Percentiles rank a stretch among this genome's conserved stretches.
Evolutionary conservation across 2,113 vertebrate species (phyloP).

Genomic region (Cryptotis parvus): DNA sequence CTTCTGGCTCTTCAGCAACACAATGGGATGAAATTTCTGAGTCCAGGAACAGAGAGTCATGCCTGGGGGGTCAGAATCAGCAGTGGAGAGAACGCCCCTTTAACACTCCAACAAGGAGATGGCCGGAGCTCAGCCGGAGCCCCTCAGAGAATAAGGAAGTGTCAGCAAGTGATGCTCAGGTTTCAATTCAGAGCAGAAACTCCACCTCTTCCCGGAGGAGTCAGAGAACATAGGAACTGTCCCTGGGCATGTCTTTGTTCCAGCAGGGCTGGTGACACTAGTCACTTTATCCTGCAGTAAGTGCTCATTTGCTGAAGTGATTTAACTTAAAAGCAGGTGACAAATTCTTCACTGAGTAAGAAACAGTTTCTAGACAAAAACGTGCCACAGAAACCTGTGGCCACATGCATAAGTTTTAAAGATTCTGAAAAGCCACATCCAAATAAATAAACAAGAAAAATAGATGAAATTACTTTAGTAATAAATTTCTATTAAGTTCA

Average conservation of each 20-base stretch:
- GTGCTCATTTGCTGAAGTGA: background rate
- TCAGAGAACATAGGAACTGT: background rate
- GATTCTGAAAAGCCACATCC: background rate
- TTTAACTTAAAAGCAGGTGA: background rate
- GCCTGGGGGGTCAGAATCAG: no score
- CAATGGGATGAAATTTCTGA: background rate
- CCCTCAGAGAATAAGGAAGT: background rate
- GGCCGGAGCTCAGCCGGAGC: background rate
- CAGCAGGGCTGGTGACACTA: background rate
- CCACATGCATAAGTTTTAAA: background rate
- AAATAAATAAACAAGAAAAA: background rate
- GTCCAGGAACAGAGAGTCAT: background rate
- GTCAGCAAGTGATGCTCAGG: background rate
- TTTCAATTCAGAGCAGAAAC: slow-evolving; percentile 3
- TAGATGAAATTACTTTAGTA: background rate
- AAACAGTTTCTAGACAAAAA: background rate
- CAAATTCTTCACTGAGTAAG: background rate
- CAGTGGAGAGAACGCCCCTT: background rate
- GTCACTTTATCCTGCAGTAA: background rate
- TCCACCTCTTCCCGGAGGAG: background rate
- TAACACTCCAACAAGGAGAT: background rate
- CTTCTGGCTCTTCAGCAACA: background rate
- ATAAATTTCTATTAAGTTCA: background rate
- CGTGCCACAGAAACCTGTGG: background rate
- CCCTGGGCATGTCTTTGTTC: background rate